Base-by-base conservation (phyloP, 2,797 vertebrate species). In the Pampus argenteus region DNA sequence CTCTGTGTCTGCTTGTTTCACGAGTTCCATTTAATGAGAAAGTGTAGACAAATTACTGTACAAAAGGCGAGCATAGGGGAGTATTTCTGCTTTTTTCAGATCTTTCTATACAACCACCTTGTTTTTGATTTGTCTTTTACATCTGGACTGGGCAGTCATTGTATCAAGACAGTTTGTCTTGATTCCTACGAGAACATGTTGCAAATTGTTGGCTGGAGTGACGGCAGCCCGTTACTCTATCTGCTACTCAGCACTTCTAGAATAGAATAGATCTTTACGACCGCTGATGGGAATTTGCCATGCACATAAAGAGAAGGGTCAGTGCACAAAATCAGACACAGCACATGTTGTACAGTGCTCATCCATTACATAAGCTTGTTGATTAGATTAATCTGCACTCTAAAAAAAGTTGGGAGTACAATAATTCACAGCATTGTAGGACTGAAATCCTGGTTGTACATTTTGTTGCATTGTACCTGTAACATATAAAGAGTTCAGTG, bases 181-280 rank as follows among this genome's bases (percentile, higher is more conserved):
- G 36, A 65, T 65, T 22, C 62, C 66, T 52, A 11, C 14, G 15
- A 59, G 42, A 58, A 9, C 59, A 54, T 11, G 51, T 66, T 67
- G 58, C 48, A 76, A 71, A 50, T 70, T 66, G 26, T 79, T 75
- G 66, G 54, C 78, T 20, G 51, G 29, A 56, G 71, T 54, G 62
- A 63, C 18, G 7, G 47, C 34, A 36, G 42, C 48, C 48, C 17
- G 44, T 78, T 72, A 66, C 71, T 81, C 22, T 68, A 66, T 86
- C 69, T 81, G 66, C 59, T 68, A 62, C 69, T 82, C 83, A 71
- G 71, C 84, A 75, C 80, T 82, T 89, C 72, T 65, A 84, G 73
- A 85, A 82, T 79, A 86, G 79, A 85, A 84, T 70, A 71, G 79
- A 87, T 82, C 71, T 85, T 84, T 79, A 78, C 69, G 50, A 85